Evolutionary conservation across 2,888 invertebrate genomes (phyloP).

Genomic region (Conus canariensis): DNA sequence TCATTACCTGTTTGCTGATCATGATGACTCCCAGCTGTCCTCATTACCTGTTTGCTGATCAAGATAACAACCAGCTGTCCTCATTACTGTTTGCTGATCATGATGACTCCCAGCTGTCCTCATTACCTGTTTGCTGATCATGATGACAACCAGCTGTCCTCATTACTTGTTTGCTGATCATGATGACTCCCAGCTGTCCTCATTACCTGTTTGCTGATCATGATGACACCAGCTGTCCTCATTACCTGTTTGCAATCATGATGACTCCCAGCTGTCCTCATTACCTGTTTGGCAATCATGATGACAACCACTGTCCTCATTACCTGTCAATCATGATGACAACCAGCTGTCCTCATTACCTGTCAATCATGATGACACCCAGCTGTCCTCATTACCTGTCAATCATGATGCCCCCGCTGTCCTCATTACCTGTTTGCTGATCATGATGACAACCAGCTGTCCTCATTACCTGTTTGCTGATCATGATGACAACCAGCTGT

Average conservation of each 20-base stretch:
- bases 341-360: background rate
- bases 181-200: too few species aligned
- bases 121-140: too few species aligned
- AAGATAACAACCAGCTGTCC: too few species aligned
- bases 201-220: too few species aligned
- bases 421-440: background rate
- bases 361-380: background rate
- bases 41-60: too few species aligned
- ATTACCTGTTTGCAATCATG: too few species aligned
- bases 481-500: background rate
- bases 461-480: background rate
- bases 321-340: background rate
- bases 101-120: too few species aligned
- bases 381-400: background rate
- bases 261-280: background rate
- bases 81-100: too few species aligned
- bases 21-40: too few species aligned
- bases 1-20: too few species aligned
- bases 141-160: too few species aligned
- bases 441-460: background rate
- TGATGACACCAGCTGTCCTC: background rate
- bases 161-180: too few species aligned
- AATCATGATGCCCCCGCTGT: background rate
- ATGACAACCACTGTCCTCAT: background rate
- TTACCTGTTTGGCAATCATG: conserved; percentile 55